Evolutionary conservation across 2,797 vertebrate genomes (phyloP).

Genomic region (Carcharodon carcharias): DNA sequence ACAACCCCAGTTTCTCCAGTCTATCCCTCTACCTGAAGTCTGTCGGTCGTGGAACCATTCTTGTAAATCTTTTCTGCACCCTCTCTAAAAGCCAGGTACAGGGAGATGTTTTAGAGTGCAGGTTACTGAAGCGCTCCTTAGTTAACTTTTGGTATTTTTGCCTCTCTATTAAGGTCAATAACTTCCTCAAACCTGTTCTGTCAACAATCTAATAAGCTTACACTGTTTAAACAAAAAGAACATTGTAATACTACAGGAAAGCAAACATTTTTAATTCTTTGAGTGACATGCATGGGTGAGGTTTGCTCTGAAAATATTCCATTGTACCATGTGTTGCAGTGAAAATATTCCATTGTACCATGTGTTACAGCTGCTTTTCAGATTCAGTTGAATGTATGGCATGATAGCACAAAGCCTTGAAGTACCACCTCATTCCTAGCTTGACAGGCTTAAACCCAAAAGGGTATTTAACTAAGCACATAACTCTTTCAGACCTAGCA

Average conservation of each 20-base stretch:
- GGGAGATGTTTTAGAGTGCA: not conserved
- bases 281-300: not conserved
- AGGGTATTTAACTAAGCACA: too few species aligned
- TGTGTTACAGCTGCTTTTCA: not conserved
- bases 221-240: not conserved
- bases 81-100: not conserved
- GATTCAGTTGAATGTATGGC: not conserved
- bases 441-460: not conserved
- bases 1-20: too few species aligned
- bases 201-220: constrained; percentile 21
- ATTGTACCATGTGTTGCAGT: not conserved
- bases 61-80: too few species aligned
- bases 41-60: too few species aligned
- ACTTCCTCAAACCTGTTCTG: constrained; percentile 20
- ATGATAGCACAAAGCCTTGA: not conserved
- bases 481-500: not conserved
- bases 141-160: constrained; percentile 9
- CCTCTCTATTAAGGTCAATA: not conserved
- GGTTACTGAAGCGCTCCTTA: not conserved
- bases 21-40: too few species aligned
- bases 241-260: not conserved
- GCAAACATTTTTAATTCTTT: constrained; percentile 13
- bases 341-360: not conserved
- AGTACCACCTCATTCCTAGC: not conserved
- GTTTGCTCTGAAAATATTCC: not conserved